Evolutionary conservation across 1,140 invertebrate species (phyloP).

Genomic region (Hylaeus anthracinus): DNA sequence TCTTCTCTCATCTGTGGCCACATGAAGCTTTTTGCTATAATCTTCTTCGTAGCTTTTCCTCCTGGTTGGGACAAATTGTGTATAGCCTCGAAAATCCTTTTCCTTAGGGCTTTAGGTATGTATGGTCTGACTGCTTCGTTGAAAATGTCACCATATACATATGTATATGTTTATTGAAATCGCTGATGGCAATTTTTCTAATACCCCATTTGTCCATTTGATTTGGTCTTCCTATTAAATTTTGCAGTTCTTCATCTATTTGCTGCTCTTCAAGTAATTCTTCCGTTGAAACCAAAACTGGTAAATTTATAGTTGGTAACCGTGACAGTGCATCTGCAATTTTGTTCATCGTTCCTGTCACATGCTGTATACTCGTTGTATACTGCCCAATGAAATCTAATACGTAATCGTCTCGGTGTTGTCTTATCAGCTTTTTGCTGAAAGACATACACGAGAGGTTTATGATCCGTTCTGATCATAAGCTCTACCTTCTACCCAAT

Average conservation of each 20-base stretch:
- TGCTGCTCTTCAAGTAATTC: background rate
- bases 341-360: background rate
- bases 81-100: background rate
- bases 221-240: background rate
- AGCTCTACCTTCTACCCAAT: background rate
- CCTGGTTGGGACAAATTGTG: background rate
- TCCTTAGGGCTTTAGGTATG: background rate
- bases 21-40: background rate
- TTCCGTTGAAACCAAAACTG: background rate
- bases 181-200: background rate
- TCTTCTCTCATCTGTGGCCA: constrained; percentile 9
- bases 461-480: constrained; percentile 18
- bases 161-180: background rate
- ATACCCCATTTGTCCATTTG: no score
- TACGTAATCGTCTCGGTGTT: background rate
- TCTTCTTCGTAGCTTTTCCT: background rate
- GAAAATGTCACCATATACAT: background rate
- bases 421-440: constrained; percentile 14
- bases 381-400: constrained; percentile 22
- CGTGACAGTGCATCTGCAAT: constrained; percentile 20
- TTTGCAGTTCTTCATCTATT: constrained; percentile 3
- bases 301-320: background rate
- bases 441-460: constrained; percentile 13
- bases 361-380: background rate
- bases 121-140: constrained; percentile 1